A percentile compares a stretch with the other conserved stretches of the same genome.
Conservation (phyloP, 2,888 invertebrate species). For the Melanophora roralis region DNA sequence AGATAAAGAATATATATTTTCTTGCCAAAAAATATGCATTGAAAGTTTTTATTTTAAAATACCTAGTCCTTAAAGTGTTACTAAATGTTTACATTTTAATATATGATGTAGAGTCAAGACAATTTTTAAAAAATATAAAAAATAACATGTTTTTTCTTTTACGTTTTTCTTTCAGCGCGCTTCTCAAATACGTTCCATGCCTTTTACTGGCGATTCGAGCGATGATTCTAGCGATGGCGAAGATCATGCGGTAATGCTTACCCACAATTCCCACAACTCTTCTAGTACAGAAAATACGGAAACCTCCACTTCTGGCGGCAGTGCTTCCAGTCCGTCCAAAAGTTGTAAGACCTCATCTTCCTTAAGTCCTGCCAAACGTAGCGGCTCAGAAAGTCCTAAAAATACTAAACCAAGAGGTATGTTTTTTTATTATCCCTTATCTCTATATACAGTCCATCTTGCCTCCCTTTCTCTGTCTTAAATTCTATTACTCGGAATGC, state of each 20-base stretch:
- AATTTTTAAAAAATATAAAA: neutral
- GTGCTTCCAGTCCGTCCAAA: slow-evolving; percentile 89
- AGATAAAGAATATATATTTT: neutral
- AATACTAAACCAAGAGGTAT: slow-evolving; percentile 86
- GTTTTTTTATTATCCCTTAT: slow-evolving; percentile 56
- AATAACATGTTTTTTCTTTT: neutral
- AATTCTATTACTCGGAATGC: slow-evolving; percentile 46
- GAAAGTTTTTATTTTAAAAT: no score
- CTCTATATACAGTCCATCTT: neutral
- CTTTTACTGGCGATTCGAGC: slow-evolving; percentile 95
- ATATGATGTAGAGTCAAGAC: no score
- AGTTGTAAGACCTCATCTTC: slow-evolving; percentile 92
- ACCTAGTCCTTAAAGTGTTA: no score
- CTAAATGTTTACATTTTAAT: no score
- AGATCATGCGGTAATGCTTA: slow-evolving; percentile 79
- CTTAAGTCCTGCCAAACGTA: slow-evolving; percentile 89
- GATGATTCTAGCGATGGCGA: slow-evolving; percentile 97
- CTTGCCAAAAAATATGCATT: no score
- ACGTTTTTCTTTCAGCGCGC: slow-evolving; percentile 83
- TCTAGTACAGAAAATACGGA: slow-evolving; percentile 80
- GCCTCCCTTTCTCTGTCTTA: neutral
- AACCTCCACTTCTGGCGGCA: slow-evolving; percentile 80
- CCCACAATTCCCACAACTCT: slow-evolving; percentile 77
- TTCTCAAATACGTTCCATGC: slow-evolving; percentile 96
- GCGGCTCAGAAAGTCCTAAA: slow-evolving; percentile 88